Percentiles rank a stretch among this genome's conserved stretches.
phyloP scores from a whole-genome alignment of 2,113 vertebrate genomes.

The Halcyon malimbica region DNA sequence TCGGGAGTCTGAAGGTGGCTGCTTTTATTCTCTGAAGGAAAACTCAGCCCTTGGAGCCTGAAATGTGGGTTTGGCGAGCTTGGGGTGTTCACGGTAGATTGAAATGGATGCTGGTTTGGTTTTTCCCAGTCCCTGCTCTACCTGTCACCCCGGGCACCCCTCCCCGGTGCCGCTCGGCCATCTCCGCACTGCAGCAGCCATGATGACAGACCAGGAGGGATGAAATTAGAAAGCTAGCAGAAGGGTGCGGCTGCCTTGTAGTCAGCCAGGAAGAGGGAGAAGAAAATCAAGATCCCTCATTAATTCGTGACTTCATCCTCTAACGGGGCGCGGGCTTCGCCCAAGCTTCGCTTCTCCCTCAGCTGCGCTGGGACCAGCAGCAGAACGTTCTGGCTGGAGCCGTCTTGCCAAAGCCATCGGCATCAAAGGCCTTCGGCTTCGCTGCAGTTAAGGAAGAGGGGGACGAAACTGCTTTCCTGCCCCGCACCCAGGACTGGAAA shows the following conservation, averaged over 20 bases:
- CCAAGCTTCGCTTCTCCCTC: not conserved
- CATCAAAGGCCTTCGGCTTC: not conserved
- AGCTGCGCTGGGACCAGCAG: accelerated
- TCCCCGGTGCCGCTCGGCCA: not conserved
- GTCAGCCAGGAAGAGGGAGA: not conserved
- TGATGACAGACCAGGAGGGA: not conserved
- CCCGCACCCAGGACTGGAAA: not conserved
- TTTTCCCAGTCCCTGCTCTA: not conserved
- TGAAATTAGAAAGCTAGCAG: not conserved
- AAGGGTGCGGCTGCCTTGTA: not conserved
- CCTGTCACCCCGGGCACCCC: not conserved
- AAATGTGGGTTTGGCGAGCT: not conserved
- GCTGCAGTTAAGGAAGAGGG: not conserved
- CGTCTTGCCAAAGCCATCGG: not conserved
- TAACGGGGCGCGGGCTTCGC: not conserved
- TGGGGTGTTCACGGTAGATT: accelerated
- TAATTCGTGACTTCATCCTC: not conserved
- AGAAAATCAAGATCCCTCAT: not conserved
- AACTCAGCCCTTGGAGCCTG: not conserved
- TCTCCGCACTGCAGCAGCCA: not conserved
- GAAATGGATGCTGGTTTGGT: not conserved
- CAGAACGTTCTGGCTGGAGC: not conserved
- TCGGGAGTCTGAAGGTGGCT: accelerated
- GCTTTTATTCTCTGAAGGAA: not conserved
- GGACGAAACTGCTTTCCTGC: conserved; percentile 18